Evolutionary conservation across 2,888 invertebrate genomes (phyloP), one percentile per base, ranked within the genome.

Genomic region (Meta bourneti): DNA sequence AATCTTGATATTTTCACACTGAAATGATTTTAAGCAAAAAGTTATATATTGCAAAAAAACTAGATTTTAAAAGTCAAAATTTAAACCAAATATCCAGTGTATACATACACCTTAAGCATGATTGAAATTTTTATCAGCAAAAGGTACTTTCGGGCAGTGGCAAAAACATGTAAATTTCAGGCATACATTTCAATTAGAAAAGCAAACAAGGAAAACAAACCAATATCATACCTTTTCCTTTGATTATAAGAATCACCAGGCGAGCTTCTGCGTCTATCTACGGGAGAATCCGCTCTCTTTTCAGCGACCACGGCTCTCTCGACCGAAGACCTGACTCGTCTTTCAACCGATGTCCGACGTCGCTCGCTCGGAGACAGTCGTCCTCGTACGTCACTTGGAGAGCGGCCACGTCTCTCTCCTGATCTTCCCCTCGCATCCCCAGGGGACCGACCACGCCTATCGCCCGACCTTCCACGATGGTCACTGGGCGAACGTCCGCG

Each of bases 401-500:
- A 82, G 1, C 72, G n/a, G 2, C 86, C 81, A 19, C 77, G 71
- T 16, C 61, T 61, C 7, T 91, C 91, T 20, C 13, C 49, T 13
- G 83, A 83, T 20, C 91, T 81, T 9, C 20, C 71, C 1, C 51
- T 75, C 20, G 75, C 49, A n/a, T 91, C 87, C 74, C 69, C 87
- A 0, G 91, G 87, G 7, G 91, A 91, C 13, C 83, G 48, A 19
- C 78, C 71, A 20, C 74, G 91, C 1, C 87, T 77, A 6, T 91
- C 91, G 49, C 61, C 77, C 19, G 82, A 78, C 48, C 87, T 61
- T 2, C 69, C 83, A 16, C 82, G 54, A n/a, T 83, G 49, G 6
- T 87, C 91, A 83, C 77, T 82, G 16, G 92, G 90, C 49, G 92
- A 90, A 16, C 84, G 34, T 4, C 79, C 87, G 52, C 87, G 90